Percentiles rank a stretch among this genome's conserved stretches.
Conservation (phyloP, 2,113 vertebrate genomes). For the Zosterops lateralis region DNA sequence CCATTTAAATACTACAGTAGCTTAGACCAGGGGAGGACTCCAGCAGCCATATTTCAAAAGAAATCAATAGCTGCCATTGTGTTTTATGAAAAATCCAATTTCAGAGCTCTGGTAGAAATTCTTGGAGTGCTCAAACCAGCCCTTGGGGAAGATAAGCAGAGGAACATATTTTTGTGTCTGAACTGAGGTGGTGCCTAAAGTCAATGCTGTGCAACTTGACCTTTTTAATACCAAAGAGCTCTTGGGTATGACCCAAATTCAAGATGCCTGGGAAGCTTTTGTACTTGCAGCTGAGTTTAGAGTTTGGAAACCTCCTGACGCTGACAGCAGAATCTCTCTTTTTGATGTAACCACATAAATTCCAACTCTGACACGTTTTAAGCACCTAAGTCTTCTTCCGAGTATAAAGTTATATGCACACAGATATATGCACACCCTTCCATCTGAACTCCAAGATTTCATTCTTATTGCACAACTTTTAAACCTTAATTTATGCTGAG, state of each 20-base stretch:
- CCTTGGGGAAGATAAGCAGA: background rate
- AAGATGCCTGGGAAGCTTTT: background rate
- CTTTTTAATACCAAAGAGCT: background rate
- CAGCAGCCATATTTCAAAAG: background rate
- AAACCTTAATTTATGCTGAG: background rate
- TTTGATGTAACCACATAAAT: background rate
- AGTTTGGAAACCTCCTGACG: background rate
- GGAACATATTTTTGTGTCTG: background rate
- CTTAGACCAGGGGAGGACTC: background rate
- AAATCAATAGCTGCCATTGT: background rate
- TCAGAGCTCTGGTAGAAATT: background rate
- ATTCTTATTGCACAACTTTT: background rate
- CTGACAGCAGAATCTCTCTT: background rate
- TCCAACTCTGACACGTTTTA: background rate
- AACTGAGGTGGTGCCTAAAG: background rate
- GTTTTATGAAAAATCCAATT: slow-evolving; percentile 19
- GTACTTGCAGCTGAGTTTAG: background rate
- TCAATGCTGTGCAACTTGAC: background rate
- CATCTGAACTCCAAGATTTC: background rate
- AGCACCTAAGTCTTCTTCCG: background rate
- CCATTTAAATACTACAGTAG: background rate
- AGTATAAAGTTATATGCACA: background rate
- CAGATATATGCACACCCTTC: background rate
- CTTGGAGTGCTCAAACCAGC: background rate
- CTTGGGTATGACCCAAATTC: background rate